phyloP scores from a whole-genome alignment of 2,888 invertebrate genomes.

The Ptycholaimellus sp. region DNA sequence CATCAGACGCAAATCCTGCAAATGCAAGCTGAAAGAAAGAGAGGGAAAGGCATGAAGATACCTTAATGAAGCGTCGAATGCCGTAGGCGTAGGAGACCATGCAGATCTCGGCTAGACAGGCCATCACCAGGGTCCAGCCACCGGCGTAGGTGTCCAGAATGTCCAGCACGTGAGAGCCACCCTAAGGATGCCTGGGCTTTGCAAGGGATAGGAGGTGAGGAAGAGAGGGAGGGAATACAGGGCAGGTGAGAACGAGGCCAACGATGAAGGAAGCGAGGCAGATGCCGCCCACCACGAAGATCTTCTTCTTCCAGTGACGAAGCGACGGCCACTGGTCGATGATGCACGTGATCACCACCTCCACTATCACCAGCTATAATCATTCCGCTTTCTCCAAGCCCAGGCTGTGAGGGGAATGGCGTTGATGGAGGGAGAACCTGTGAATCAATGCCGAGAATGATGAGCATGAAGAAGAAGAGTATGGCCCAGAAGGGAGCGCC shows the following conservation, averaged over 20 bases:
- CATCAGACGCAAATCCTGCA: constrained; percentile 1
- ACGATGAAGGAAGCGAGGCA: constrained; percentile 5
- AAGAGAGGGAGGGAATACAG: too few species aligned
- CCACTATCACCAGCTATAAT: constrained; percentile 15
- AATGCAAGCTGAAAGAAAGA: too few species aligned
- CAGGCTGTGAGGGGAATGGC: too few species aligned
- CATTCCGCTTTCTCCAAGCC: too few species aligned
- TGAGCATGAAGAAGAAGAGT: constrained; percentile 2
- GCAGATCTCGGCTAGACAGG: constrained; percentile 34
- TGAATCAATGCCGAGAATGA: constrained; percentile 3
- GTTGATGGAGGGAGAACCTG: too few species aligned
- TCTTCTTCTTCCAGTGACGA: constrained; percentile 1
- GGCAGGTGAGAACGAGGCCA: constrained; percentile 1
- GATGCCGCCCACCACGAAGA: background rate
- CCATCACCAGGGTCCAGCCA: constrained; percentile 29
- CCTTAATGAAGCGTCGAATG: constrained; percentile 9
- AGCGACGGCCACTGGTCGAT: constrained; percentile 28
- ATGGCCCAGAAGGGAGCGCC: background rate
- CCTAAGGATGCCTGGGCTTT: background rate
- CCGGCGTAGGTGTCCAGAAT: constrained; percentile 31
- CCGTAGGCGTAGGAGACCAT: constrained; percentile 32
- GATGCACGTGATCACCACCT: constrained; percentile 32
- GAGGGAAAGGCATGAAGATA: too few species aligned
- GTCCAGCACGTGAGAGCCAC: constrained; percentile 22
- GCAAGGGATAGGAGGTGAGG: too few species aligned